Conservation (phyloP, 2,113 vertebrate genomes). For the Typhlomys cinereus region DNA sequence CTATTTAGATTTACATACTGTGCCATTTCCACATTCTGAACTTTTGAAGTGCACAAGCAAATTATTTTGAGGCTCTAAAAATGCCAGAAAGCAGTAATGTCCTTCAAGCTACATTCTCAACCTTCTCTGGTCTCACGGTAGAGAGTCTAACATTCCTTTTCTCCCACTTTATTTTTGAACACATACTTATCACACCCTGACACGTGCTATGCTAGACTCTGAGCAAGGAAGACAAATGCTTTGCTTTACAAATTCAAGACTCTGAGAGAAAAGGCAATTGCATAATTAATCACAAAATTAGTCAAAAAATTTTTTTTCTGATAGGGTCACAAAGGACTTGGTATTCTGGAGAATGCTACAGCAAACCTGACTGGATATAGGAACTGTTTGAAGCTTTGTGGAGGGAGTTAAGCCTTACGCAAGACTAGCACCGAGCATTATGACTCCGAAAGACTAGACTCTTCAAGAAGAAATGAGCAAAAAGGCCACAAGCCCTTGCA, state of each 20-base stretch:
- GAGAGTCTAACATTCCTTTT: background rate
- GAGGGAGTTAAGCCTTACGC: background rate
- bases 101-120: background rate
- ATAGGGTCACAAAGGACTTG: background rate
- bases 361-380: background rate
- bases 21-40: slow-evolving; percentile 1
- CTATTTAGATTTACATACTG: background rate
- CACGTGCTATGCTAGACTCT: background rate
- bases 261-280: background rate
- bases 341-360: background rate
- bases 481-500: background rate
- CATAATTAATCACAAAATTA: background rate
- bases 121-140: background rate
- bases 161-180: background rate
- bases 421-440: background rate
- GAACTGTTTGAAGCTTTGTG: background rate
- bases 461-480: background rate
- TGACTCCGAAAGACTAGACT: background rate
- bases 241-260: background rate
- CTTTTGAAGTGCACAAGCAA: background rate
- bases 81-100: slow-evolving; percentile 22
- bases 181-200: background rate
- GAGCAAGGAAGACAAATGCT: background rate
- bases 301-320: background rate
- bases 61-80: slow-evolving; percentile 19